Conservation (phyloP, 2,797 vertebrate species). For the Lutra lutra region DNA sequence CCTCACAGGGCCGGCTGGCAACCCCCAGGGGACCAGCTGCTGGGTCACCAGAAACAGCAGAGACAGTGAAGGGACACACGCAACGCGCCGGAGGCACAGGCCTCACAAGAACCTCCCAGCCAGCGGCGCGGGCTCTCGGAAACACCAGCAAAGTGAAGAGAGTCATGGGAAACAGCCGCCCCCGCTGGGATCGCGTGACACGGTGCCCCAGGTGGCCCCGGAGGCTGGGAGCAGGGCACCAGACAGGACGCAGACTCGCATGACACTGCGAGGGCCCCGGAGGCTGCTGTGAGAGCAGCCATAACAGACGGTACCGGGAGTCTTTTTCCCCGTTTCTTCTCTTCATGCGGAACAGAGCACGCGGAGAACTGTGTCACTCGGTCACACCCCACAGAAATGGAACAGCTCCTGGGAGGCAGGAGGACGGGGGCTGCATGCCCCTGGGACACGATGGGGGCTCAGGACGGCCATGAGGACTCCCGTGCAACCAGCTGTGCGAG, state of each 20-base stretch:
- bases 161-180: no score
- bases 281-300: background rate
- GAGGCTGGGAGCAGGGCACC: background rate
- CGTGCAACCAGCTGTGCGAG: no score
- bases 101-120: background rate
- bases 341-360: background rate
- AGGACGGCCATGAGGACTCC: background rate
- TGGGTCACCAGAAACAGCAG: background rate
- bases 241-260: background rate
- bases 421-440: background rate
- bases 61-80: background rate
- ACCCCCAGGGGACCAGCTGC: background rate
- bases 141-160: background rate
- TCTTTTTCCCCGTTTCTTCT: background rate
- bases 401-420: background rate
- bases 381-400: background rate
- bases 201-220: background rate
- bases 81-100: rapidly evolving
- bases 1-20: no score
- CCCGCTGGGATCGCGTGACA: no score
- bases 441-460: background rate
- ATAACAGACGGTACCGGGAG: background rate
- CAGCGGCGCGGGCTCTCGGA: background rate
- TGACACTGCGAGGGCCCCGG: background rate
- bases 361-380: background rate